Conservation (phyloP, 2,888 invertebrate genomes). For the Dione vanillae region DNA sequence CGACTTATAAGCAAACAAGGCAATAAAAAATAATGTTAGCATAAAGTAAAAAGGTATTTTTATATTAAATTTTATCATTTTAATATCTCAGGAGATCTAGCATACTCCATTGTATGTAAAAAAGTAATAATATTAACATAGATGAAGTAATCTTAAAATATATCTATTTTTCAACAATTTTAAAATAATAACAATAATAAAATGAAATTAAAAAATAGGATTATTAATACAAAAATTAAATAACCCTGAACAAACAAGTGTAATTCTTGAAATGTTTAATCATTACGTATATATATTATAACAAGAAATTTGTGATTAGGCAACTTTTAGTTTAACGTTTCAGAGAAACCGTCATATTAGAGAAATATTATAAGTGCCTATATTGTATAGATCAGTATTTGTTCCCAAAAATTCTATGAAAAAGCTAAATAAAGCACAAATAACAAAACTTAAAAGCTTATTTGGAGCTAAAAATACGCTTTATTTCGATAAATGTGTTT, state of each 20-base stretch:
- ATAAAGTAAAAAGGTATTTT: conserved; percentile 17
- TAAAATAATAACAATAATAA: neutral
- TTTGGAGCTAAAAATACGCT: conserved; percentile 15
- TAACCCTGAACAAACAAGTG: no score
- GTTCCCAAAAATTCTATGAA: neutral
- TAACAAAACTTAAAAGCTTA: conserved; percentile 3
- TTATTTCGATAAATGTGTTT: conserved; percentile 11
- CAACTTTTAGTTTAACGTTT: no score
- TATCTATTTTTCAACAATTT: no score
- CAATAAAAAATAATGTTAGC: conserved; percentile 17
- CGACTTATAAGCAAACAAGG: conserved; percentile 12
- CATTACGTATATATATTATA: no score
- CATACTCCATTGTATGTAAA: neutral
- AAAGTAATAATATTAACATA: neutral
- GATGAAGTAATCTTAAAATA: neutral
- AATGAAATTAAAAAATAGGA: no score
- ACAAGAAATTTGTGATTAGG: no score
- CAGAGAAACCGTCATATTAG: no score
- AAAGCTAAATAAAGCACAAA: no score
- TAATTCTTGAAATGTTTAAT: no score
- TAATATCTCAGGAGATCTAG: neutral
- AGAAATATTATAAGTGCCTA: no score
- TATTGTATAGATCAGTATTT: neutral
- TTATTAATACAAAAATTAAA: no score
- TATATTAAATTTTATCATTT: neutral